Conservation (phyloP, 2,113 vertebrate genomes). For the Siphamia tubifer region DNA sequence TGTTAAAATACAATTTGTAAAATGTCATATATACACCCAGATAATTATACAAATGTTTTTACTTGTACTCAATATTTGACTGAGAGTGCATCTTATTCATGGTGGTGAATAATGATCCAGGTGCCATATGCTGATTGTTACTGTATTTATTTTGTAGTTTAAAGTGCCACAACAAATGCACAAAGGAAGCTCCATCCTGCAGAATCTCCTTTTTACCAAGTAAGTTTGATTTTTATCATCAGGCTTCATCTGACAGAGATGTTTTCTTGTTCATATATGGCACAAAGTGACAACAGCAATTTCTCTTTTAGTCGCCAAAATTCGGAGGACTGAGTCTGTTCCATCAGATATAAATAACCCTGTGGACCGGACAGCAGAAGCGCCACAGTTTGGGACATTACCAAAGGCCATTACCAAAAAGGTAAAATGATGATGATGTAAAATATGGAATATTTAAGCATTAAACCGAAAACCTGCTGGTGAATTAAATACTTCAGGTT, state of each 20-base stretch:
- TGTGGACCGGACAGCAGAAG: slow-evolving; percentile 88
- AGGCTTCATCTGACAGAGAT: not conserved
- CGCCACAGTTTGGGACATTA: slow-evolving; percentile 92
- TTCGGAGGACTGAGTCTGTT: slow-evolving; percentile 95
- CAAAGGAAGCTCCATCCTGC: slow-evolving; percentile 96
- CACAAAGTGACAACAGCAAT: not conserved
- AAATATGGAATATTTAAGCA: too few species aligned
- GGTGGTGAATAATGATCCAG: not conserved
- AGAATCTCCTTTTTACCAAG: slow-evolving; percentile 95
- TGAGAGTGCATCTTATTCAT: too few species aligned
- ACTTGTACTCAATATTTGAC: too few species aligned
- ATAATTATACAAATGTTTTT: too few species aligned
- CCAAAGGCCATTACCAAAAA: slow-evolving; percentile 97
- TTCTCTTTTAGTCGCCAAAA: slow-evolving; percentile 85
- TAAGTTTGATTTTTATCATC: slow-evolving; percentile 72
- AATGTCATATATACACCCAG: too few species aligned
- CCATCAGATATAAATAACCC: slow-evolving; percentile 98
- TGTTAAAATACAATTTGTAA: too few species aligned
- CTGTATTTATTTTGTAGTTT: slow-evolving; percentile 79
- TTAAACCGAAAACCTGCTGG: too few species aligned
- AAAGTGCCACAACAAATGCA: slow-evolving; percentile 99
- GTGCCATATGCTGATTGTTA: not conserved
- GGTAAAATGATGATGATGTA: slow-evolving; percentile 79
- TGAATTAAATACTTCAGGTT: too few species aligned
- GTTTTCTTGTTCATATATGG: not conserved